A percentile compares a stretch with the other conserved stretches of the same genome.
Conservation (phyloP, 2,797 vertebrate genomes). For the Graptemys geographica region DNA sequence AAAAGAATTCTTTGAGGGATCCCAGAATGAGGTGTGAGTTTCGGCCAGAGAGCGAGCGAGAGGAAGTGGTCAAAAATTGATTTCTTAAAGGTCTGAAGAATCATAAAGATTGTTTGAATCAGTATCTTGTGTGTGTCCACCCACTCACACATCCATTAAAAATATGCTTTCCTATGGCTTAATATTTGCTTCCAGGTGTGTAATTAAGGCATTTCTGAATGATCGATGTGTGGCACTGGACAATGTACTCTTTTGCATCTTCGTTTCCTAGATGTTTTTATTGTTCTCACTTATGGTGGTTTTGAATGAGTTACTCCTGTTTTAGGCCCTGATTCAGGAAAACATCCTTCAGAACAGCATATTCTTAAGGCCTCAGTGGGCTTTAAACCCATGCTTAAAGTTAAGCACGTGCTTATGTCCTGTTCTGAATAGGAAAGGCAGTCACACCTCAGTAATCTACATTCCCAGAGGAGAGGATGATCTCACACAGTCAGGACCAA, state of each 20-base stretch:
- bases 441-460: background rate
- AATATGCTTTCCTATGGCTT: slow-evolving; percentile 72
- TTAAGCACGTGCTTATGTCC: background rate
- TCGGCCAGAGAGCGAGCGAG: slow-evolving; percentile 66
- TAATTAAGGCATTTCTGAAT: slow-evolving; percentile 66
- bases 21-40: slow-evolving; percentile 78
- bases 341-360: background rate
- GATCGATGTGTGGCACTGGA: background rate
- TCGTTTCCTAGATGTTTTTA: slow-evolving; percentile 13
- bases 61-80: slow-evolving; percentile 73
- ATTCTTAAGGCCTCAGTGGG: background rate
- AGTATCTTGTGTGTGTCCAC: slow-evolving; percentile 59
- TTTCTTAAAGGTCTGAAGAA: slow-evolving; percentile 78
- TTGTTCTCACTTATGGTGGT: background rate
- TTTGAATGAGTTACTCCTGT: background rate
- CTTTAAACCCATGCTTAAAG: slow-evolving; percentile 8
- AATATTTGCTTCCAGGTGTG: slow-evolving; percentile 62
- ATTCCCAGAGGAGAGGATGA: background rate
- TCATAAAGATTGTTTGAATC: slow-evolving; percentile 81
- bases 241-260: background rate
- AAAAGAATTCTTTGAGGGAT: slow-evolving; percentile 62
- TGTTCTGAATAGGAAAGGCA: background rate
- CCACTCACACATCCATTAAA: slow-evolving; percentile 63
- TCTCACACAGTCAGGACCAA: background rate
- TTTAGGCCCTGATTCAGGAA: background rate